These are phyloP conservation scores for Zaprionus obscuricornis DNA, from an alignment of 2,888 invertebrate genomes.

Conservation along the genomic window DNA sequence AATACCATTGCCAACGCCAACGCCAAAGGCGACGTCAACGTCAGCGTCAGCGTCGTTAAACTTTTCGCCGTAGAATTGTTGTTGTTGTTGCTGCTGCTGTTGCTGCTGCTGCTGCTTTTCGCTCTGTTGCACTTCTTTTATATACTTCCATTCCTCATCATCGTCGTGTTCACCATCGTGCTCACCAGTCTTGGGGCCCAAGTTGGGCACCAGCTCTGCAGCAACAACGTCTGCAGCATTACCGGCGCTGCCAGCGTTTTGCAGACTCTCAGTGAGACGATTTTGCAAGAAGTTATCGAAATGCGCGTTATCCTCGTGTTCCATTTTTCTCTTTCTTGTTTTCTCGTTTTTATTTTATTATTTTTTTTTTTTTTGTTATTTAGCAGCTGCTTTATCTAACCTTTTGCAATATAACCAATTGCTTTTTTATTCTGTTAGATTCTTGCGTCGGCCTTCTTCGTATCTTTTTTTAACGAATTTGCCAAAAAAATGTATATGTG, in stretches of 20 bases:
- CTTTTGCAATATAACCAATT: conserved; percentile 48
- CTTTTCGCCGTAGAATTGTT: conserved; percentile 57
- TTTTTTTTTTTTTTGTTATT: no score
- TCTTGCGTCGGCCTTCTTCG: conserved; percentile 7
- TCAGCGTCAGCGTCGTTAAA: conserved; percentile 40
- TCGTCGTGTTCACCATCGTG: conserved; percentile 69
- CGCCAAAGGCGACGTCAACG: conserved; percentile 28
- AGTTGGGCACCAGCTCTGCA: conserved; percentile 62
- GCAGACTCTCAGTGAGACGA: conserved; percentile 75
- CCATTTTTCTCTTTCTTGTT: conserved; percentile 58
- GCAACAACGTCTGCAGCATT: conserved; percentile 49
- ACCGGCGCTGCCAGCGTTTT: conserved; percentile 65
- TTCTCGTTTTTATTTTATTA: conserved; percentile 12
- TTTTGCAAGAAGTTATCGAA: conserved; percentile 76
- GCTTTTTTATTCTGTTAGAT: conserved; percentile 15
- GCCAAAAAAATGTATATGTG: conserved; percentile 42
- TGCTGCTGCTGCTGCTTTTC: conserved; percentile 78
- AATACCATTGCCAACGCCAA: conserved; percentile 20
- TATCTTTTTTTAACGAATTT: conserved; percentile 37
- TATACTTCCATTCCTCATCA: conserved; percentile 96
- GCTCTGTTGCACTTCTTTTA: conserved; percentile 86
- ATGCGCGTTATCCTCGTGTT: conserved; percentile 80
- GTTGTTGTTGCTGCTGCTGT: conserved; percentile 47
- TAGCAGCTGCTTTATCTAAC: conserved; percentile 23
- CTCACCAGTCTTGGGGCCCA: conserved; percentile 73